Percentiles rank a stretch among this genome's conserved stretches.
Evolutionary conservation across 2,797 vertebrate genomes (phyloP).

Genomic region (Sphenodon punctatus): DNA sequence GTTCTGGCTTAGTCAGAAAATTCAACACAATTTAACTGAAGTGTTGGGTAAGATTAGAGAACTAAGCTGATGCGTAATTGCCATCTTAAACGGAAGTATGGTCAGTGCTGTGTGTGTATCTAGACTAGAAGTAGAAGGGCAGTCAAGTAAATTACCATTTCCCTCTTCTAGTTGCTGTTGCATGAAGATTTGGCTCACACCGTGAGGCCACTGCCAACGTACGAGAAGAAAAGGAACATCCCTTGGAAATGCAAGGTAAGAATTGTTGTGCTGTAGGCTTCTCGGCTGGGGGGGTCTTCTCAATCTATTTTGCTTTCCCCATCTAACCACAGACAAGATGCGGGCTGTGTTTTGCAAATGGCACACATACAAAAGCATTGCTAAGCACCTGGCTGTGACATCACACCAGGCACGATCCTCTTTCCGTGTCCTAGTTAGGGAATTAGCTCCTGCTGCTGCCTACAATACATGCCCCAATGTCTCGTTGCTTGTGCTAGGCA

Average conservation of each 20-base stretch:
- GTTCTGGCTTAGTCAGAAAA: neutral
- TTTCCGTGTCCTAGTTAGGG: too few species aligned
- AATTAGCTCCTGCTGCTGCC: too few species aligned
- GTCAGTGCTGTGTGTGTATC: neutral
- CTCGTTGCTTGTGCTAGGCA: too few species aligned
- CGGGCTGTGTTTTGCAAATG: neutral
- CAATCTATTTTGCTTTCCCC: neutral
- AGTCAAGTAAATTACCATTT: constrained; percentile 19
- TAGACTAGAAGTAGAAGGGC: neutral
- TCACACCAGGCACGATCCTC: too few species aligned
- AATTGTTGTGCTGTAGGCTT: neutral
- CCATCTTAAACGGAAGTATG: neutral
- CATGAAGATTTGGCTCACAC: constrained; percentile 24
- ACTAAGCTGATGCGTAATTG: neutral
- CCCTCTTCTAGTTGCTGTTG: constrained; percentile 30
- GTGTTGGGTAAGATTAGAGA: neutral
- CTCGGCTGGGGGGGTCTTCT: neutral
- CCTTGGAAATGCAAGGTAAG: constrained; percentile 18
- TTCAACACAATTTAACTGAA: neutral
- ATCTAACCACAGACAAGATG: neutral
- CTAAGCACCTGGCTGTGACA: too few species aligned
- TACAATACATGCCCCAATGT: too few species aligned
- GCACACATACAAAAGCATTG: too few species aligned
- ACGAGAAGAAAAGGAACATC: neutral
- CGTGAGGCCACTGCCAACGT: constrained; percentile 31